These are phyloP conservation scores for Melanogrammus aeglefinus DNA, from an alignment of 2,797 vertebrate genomes.

Conservation along the genomic window DNA sequence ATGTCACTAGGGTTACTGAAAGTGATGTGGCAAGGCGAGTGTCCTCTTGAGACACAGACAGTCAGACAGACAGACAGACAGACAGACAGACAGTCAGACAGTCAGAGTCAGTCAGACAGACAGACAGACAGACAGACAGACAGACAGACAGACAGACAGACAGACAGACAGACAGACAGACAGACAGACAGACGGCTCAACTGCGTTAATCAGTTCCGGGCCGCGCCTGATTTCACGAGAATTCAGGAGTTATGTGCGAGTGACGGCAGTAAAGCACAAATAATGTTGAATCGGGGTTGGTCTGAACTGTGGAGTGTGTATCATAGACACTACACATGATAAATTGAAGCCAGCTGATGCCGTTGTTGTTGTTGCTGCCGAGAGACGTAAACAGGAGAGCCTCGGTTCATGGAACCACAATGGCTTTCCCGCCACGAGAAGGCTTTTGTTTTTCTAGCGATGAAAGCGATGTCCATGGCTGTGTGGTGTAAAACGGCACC, in stretches of 20 bases:
- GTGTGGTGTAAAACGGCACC: not conserved
- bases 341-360: not conserved
- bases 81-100: slow-evolving; percentile 38
- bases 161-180: too few species aligned
- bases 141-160: too few species aligned
- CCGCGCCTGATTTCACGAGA: not conserved
- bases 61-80: too few species aligned
- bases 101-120: too few species aligned
- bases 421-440: not conserved
- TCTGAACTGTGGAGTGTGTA: too few species aligned
- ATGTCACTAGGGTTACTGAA: slow-evolving; percentile 54
- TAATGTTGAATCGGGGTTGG: too few species aligned
- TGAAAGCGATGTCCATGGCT: not conserved
- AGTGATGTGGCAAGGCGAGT: slow-evolving; percentile 62
- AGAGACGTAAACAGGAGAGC: not conserved
- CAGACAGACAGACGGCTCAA: not conserved
- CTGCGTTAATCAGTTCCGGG: too few species aligned
- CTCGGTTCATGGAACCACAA: not conserved
- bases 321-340: not conserved
- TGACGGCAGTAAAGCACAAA: not conserved
- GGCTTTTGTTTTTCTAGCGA: not conserved
- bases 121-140: slow-evolving; percentile 35
- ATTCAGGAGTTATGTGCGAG: not conserved
- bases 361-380: not conserved
- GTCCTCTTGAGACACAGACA: slow-evolving; percentile 56